Conservation (phyloP, 1,140 invertebrate genomes). For the Brachionus calyciflorus region DNA sequence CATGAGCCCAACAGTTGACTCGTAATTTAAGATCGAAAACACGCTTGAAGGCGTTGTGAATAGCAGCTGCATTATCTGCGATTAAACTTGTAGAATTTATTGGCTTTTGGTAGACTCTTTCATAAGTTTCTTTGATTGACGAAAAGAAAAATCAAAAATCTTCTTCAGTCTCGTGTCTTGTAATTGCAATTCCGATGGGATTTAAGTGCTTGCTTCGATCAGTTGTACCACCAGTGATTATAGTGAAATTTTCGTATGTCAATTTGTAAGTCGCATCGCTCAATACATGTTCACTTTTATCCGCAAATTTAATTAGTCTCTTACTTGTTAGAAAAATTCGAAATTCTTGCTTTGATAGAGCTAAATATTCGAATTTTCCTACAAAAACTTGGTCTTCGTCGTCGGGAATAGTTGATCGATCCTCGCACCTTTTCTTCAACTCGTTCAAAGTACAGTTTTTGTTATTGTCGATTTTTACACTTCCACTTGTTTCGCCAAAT, state of each 20-base stretch:
- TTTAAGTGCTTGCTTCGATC: background rate
- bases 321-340: background rate
- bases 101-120: background rate
- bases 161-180: background rate
- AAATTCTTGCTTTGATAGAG: background rate
- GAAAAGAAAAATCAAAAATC: background rate
- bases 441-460: background rate
- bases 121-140: background rate
- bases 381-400: background rate
- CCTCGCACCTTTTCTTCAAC: background rate
- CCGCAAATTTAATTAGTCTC: background rate
- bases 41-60: background rate
- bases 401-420: background rate
- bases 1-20: background rate
- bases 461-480: background rate
- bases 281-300: background rate
- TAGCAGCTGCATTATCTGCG: background rate
- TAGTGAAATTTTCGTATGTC: background rate
- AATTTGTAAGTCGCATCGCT: slow-evolving; percentile 2
- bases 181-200: background rate
- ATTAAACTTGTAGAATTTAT: background rate
- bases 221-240: background rate
- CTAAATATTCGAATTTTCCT: background rate
- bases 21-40: background rate
- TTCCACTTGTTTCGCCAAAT: too few relatives aligned